Evolutionary conservation across 2,888 invertebrate genomes (phyloP).

Genomic region (Drosophila infuscata): DNA sequence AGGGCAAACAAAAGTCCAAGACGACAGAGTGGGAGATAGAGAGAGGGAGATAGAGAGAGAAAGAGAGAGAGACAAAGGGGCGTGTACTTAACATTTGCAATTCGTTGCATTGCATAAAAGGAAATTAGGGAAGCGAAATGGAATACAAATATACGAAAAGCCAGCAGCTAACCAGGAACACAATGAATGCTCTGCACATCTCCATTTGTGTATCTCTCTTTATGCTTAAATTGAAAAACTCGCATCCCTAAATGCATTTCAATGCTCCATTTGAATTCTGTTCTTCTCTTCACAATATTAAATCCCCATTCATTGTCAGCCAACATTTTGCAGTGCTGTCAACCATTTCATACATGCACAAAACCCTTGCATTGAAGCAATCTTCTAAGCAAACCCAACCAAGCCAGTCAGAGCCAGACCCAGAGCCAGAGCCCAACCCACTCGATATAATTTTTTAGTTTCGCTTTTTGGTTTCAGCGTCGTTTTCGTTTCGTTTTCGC

Average conservation of each 20-base stretch:
- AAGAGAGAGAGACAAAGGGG: conserved; percentile 34
- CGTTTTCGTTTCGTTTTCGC: conserved; percentile 51
- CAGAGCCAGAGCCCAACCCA: conserved; percentile 32
- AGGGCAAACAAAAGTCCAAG: conserved; percentile 39
- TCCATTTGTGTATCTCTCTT: neutral
- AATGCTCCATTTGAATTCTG: conserved; percentile 10
- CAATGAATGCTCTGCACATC: neutral
- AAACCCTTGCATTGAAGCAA: conserved; percentile 31
- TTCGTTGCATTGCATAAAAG: conserved; percentile 68
- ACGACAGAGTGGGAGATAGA: conserved; percentile 34
- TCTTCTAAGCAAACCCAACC: conserved; percentile 28
- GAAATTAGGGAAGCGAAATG: conserved; percentile 70
- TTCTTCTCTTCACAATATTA: conserved; percentile 38
- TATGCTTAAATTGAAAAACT: conserved; percentile 11
- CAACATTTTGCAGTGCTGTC: conserved; percentile 33
- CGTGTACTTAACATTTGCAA: conserved; percentile 77
- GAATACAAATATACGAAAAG: conserved; percentile 64
- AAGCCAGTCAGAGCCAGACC: conserved; percentile 5
- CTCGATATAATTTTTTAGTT: conserved; percentile 39
- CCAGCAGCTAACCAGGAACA: neutral
- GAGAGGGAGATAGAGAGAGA: conserved; percentile 35
- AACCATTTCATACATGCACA: conserved; percentile 36
- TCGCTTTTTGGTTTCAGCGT: conserved; percentile 18
- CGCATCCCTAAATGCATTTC: conserved; percentile 24
- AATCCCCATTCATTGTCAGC: conserved; percentile 53